Evolutionary conservation across 1,140 invertebrate species (phyloP), one percentile per base, ranked within the genome.

Genomic region (Panagrolaimus sp.): DNA sequence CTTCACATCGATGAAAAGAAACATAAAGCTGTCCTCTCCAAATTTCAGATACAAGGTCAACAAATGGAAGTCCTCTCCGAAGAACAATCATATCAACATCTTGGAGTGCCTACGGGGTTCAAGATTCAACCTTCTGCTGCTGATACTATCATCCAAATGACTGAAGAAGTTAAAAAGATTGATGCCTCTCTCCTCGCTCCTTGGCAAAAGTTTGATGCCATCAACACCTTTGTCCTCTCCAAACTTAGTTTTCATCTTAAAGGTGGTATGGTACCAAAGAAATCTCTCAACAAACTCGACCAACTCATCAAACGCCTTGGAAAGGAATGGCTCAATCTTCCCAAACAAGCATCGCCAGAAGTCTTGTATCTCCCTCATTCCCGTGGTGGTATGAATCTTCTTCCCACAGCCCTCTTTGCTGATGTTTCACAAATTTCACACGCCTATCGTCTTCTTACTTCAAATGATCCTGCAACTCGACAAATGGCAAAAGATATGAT

Each of bases 191-290:
- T 71, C 57, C 78, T 84, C 0, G 79, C 83, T 1, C 83, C 83
- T 0, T 84, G 84, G 82, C 83, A 85, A 70, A 83, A 83, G 63
- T 43, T 84, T 8, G 82, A 85, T 44, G 78, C 81, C 0, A 9
- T 81, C 9, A 75, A 68, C 0, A 82, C 77, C 0, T 84, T 84
- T 61, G 68, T 85, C 0, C 23, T 83, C 44, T 78, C 84, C 0
- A 57, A 73, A 5, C 48, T 84, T 0, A 73, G 78, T 62, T 84
- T 84, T 51, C 69, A 70, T 5, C 4, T 70, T 4, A 70, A 65
- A 66, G 43, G 45, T 9, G 69, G 68, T 5, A 4, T 5, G 2
- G 47, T n/a, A n/a, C n/a, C n/a, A n/a, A n/a, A n/a, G n/a, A n/a
- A n/a, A n/a, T n/a, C n/a, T n/a, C n/a, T n/a, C n/a, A n/a, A n/a